These are phyloP conservation scores for Centrocercus urophasianus DNA, from an alignment of 2,113 vertebrate species.

Conservation along the genomic window DNA sequence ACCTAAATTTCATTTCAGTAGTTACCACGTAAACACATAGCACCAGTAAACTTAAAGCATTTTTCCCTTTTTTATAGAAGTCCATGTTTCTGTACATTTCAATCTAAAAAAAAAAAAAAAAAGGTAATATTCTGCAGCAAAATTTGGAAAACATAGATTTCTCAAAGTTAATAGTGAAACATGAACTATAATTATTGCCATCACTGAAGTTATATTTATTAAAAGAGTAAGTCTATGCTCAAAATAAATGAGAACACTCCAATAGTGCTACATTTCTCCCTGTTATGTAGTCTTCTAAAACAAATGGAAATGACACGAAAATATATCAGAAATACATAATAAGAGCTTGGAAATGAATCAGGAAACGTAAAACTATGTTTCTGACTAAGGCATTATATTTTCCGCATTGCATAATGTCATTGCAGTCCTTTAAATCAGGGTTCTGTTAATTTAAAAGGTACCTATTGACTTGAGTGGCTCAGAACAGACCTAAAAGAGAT, in stretches of 20 bases:
- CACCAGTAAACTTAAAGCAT: not conserved
- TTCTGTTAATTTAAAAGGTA: not conserved
- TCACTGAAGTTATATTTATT: not conserved
- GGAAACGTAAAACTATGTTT: slow-evolving; percentile 1
- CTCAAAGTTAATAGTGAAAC: not conserved
- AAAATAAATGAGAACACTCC: slow-evolving; percentile 4
- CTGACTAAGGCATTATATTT: slow-evolving; percentile 7
- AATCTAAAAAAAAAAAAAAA: not conserved
- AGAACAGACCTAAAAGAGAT: not conserved
- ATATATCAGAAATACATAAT: not conserved
- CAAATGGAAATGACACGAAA: slow-evolving; percentile 5
- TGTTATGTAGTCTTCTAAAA: not conserved
- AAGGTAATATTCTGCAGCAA: not conserved
- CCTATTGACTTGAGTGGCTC: not conserved
- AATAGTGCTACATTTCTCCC: not conserved
- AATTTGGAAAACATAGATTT: not conserved
- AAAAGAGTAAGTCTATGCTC: not conserved
- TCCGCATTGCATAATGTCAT: not conserved
- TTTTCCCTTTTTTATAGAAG: not conserved
- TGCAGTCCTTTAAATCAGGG: not conserved
- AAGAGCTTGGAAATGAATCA: slow-evolving; percentile 3
- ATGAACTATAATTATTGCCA: not conserved
- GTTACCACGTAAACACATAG: not conserved
- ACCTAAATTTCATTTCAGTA: not conserved
- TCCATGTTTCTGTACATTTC: not conserved